Base-by-base conservation (phyloP, 1,140 invertebrate species). In the Apocrypta bakeri region DNA sequence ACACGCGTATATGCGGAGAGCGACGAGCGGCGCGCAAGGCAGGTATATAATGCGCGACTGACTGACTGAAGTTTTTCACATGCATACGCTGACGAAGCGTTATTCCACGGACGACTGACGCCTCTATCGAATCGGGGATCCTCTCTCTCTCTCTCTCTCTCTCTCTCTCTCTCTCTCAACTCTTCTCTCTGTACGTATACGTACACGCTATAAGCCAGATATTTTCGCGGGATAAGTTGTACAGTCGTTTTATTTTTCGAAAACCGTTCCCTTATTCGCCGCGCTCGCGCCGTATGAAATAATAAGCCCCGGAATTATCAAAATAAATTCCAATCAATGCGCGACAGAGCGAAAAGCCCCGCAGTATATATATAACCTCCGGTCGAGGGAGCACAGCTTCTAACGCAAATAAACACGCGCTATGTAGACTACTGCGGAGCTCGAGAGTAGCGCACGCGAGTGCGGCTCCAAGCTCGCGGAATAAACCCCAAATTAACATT, bases 91-190 rank as follows among this genome's bases (percentile, higher is more conserved):
- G 29, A 71, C 68, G 48, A 17, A 56, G 48, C 68, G 31, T 21
- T 56, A 71, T 71, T 21, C 68, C 2, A 11, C 63, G 12, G n/a
- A 11, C 63, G 25, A 66, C 63, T 66, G 63, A 66, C 63, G 63
- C 63, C 63, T 66, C 63, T 66, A 66, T 66, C 63, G 63, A 66
- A 66, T 66, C 63, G 63, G 17, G 48, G 48, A 56, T n/a, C n/a
- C n/a, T n/a, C n/a, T n/a, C n/a, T n/a, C n/a, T n/a, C n/a, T n/a
- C n/a, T n/a, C n/a, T n/a, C n/a, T n/a, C n/a, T n/a, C n/a, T n/a
- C n/a, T n/a, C n/a, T n/a, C n/a, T n/a, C n/a, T n/a, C n/a, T n/a
- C n/a, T n/a, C n/a, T n/a, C n/a, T n/a, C n/a, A n/a, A n/a, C n/a
- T n/a, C n/a, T n/a, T n/a, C 48, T 21, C 17, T 56, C 4, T 56